Conservation (phyloP, 2,113 vertebrate genomes). For the Periophthalmodon schlosseri region DNA sequence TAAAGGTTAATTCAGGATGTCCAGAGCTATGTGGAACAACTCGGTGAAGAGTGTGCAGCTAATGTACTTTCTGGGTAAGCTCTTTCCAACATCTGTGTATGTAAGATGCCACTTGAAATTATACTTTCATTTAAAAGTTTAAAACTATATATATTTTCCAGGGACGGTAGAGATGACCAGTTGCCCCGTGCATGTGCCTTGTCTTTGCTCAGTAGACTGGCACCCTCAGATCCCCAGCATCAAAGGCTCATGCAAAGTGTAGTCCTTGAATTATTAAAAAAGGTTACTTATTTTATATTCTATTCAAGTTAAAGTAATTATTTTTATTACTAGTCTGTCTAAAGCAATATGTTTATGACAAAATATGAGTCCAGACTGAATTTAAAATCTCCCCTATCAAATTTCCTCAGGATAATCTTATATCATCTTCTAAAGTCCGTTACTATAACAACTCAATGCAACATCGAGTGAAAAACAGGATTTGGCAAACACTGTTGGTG, state of each 20-base stretch:
- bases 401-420: conserved; percentile 80
- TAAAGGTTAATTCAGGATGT: conserved; percentile 88
- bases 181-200: conserved; percentile 84
- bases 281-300: conserved; percentile 68
- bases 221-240: conserved; percentile 78
- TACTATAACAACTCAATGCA: conserved; percentile 93
- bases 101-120: conserved; percentile 48
- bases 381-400: neutral
- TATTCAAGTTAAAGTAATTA: neutral
- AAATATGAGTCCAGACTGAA: neutral
- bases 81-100: neutral
- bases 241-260: conserved; percentile 83
- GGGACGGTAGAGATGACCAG: conserved; percentile 87
- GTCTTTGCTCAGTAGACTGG: conserved; percentile 85
- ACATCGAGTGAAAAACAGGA: conserved; percentile 88
- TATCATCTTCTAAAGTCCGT: conserved; percentile 83
- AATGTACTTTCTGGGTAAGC: conserved; percentile 77
- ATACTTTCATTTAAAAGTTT: neutral
- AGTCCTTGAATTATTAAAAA: conserved; percentile 82
- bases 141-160: conserved; percentile 65
- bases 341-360: neutral
- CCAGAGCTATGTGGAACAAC: conserved; percentile 85
- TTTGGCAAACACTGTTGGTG: conserved; percentile 90
- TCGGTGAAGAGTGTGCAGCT: conserved; percentile 83
- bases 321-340: neutral